These are phyloP conservation scores for Platycnemis pennipes DNA, from an alignment of 2,888 invertebrate species.

Conservation along the genomic window DNA sequence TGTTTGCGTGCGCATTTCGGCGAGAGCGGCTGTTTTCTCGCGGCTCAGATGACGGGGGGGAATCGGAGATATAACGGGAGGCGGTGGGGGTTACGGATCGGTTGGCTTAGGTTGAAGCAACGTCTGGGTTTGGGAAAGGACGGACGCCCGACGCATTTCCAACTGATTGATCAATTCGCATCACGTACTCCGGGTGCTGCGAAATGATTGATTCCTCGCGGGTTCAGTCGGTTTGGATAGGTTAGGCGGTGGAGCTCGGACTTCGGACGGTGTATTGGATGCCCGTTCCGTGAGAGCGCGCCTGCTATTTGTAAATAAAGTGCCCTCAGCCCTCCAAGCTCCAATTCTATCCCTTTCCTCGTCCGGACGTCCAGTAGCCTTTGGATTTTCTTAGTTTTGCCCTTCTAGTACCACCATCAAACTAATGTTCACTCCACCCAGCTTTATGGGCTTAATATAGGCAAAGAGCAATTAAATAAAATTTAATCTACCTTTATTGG, in stretches of 20 bases:
- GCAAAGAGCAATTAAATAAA: too few relatives aligned
- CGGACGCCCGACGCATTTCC: constrained; percentile 23
- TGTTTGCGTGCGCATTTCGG: constrained; percentile 9
- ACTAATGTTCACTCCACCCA: too few relatives aligned
- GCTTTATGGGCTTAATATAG: too few relatives aligned
- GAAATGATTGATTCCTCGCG: constrained; percentile 40
- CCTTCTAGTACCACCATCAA: too few relatives aligned
- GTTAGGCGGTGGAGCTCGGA: not conserved
- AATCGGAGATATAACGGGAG: not conserved
- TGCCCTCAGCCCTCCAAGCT: not conserved
- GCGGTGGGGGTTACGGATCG: not conserved
- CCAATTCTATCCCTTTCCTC: not conserved
- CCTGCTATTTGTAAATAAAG: not conserved
- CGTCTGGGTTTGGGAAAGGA: not conserved
- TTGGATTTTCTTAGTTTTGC: too few relatives aligned
- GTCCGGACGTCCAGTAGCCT: not conserved
- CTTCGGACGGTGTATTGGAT: not conserved
- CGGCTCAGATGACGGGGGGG: not conserved
- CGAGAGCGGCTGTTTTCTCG: not conserved
- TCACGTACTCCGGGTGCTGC: constrained; percentile 8
- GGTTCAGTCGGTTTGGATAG: constrained; percentile 35
- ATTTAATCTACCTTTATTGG: too few relatives aligned
- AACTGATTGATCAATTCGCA: constrained; percentile 40
- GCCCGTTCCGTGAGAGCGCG: not conserved
- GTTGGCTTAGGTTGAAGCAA: not conserved